These are phyloP conservation scores for Arrhopalites spinosus DNA, from an alignment of 2,888 invertebrate species.

Conservation along the genomic window DNA sequence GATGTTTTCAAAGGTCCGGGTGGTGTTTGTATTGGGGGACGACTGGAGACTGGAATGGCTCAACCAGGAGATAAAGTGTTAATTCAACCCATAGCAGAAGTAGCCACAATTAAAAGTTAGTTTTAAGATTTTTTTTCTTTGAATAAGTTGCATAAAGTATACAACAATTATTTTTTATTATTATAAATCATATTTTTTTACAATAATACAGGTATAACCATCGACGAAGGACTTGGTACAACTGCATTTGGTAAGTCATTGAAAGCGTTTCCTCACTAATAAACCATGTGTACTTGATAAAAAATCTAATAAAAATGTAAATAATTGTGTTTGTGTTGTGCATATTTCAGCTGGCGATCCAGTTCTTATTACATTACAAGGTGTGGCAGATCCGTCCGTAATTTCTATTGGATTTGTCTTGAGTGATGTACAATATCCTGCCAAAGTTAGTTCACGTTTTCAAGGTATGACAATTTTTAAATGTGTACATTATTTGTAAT, in stretches of 20 bases:
- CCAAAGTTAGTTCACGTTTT: slow-evolving; percentile 80
- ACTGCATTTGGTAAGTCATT: slow-evolving; percentile 89
- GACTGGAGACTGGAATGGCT: slow-evolving; percentile 88
- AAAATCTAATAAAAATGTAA: too few species aligned
- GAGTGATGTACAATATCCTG: slow-evolving; percentile 79
- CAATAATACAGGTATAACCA: slow-evolving; percentile 62
- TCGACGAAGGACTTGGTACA: slow-evolving; percentile 73
- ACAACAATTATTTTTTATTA: too few species aligned
- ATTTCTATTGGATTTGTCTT: slow-evolving; percentile 80
- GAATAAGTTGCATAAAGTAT: too few species aligned
- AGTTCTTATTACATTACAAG: slow-evolving; percentile 78
- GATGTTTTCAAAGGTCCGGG: slow-evolving; percentile 94
- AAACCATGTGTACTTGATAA: too few species aligned
- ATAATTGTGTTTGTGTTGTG: too few species aligned
- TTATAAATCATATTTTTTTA: slow-evolving; percentile 22
- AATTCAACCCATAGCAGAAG: slow-evolving; percentile 82
- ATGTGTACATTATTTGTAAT: too few species aligned
- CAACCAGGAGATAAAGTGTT: slow-evolving; percentile 84
- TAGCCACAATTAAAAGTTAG: slow-evolving; percentile 76
- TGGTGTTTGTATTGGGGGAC: slow-evolving; percentile 86
- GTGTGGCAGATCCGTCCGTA: slow-evolving; percentile 83
- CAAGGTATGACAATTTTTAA: too few species aligned
- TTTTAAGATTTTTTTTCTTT: too few species aligned
- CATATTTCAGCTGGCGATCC: slow-evolving; percentile 98
- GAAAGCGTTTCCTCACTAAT: too few species aligned